These are phyloP conservation scores for Pollenia labialis DNA, from an alignment of 2,888 invertebrate genomes.

Conservation along the genomic window DNA sequence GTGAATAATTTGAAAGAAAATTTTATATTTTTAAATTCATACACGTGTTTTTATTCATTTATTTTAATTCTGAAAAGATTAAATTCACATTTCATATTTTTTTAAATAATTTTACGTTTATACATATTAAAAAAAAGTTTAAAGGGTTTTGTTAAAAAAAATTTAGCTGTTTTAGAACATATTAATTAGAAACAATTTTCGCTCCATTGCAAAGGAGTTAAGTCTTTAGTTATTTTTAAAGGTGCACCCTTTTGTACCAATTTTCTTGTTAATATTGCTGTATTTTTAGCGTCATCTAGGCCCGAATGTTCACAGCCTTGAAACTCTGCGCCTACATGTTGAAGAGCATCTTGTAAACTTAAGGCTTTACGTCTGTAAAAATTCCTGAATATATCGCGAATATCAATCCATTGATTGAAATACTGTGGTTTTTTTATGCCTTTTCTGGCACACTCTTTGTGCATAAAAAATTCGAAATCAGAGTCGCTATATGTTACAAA, in stretches of 20 bases:
- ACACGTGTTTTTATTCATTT: too few relatives aligned
- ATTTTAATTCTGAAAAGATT: too few relatives aligned
- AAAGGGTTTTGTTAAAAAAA: constrained; percentile 41
- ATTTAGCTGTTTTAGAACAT: not conserved
- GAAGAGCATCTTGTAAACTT: constrained; percentile 85
- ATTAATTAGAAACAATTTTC: constrained; percentile 80
- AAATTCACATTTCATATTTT: too few relatives aligned
- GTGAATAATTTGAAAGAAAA: too few relatives aligned
- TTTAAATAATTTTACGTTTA: too few relatives aligned
- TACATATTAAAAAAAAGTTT: constrained; percentile 35
- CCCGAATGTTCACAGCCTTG: constrained; percentile 87
- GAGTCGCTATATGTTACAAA: constrained; percentile 88
- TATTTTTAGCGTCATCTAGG: constrained; percentile 87
- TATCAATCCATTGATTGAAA: constrained; percentile 87
- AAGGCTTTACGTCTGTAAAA: constrained; percentile 86
- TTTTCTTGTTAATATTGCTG: constrained; percentile 85
- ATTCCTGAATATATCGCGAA: constrained; percentile 85
- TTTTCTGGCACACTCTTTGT: constrained; percentile 86
- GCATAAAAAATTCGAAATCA: constrained; percentile 87
- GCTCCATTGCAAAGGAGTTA: constrained; percentile 83
- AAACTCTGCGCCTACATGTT: constrained; percentile 86
- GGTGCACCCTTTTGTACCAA: constrained; percentile 86
- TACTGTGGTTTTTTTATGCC: constrained; percentile 85
- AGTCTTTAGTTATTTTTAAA: constrained; percentile 85
- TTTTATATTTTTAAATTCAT: too few relatives aligned